Evolutionary conservation across 2,797 vertebrate species (phyloP).

Genomic region (Clarias laeviceps): DNA sequence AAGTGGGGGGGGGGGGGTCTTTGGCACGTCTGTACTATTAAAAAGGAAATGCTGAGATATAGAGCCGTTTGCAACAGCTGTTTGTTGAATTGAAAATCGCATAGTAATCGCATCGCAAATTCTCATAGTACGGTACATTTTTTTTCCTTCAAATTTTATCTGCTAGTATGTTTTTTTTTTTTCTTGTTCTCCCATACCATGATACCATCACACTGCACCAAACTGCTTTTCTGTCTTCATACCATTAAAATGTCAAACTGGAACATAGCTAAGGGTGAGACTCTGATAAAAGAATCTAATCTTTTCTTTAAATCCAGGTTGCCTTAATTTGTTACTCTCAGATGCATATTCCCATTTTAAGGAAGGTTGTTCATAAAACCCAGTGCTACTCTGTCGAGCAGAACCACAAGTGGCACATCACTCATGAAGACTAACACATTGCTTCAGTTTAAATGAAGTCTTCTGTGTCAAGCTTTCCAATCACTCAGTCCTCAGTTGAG

Average conservation of each 20-base stretch:
- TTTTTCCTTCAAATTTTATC: neutral
- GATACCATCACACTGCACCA: neutral
- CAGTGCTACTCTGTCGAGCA: neutral
- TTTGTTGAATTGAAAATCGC: too few relatives aligned
- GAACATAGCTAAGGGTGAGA: neutral
- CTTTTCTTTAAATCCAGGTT: neutral
- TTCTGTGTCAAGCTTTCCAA: conserved; percentile 15
- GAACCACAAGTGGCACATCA: neutral
- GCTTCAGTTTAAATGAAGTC: conserved; percentile 18
- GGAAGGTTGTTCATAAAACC: conserved; percentile 3
- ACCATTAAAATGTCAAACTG: neutral
- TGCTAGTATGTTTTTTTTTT: too few relatives aligned
- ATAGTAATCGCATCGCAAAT: too few relatives aligned
- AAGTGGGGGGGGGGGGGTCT: too few relatives aligned
- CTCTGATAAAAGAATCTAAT: neutral
- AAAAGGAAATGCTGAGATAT: too few relatives aligned
- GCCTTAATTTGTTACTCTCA: neutral
- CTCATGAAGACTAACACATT: neutral
- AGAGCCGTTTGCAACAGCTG: too few relatives aligned
- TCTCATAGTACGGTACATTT: neutral
- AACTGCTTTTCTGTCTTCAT: neutral
- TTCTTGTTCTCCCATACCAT: neutral
- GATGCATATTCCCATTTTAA: neutral
- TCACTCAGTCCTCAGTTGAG: neutral
- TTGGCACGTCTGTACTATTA: too few relatives aligned